These are phyloP conservation scores for Dexiosoma caninum DNA, from an alignment of 2,888 invertebrate genomes.

Conservation along the genomic window DNA sequence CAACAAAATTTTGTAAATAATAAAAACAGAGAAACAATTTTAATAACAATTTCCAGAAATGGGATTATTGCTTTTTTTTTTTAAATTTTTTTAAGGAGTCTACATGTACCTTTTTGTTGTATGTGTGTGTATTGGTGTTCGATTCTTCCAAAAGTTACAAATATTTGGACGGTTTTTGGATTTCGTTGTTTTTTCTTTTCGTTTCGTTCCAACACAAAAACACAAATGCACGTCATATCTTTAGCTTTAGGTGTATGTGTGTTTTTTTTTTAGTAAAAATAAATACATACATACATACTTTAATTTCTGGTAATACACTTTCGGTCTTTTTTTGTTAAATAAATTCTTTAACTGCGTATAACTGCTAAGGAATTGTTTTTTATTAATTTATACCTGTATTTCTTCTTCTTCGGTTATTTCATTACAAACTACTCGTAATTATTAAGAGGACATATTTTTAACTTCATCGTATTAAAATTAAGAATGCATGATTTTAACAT, in stretches of 20 bases:
- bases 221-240: conserved; percentile 41
- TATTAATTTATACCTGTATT: too few relatives aligned
- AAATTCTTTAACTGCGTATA: too few relatives aligned
- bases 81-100: background rate
- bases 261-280: background rate
- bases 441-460: too few relatives aligned
- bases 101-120: background rate
- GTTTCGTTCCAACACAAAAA: background rate
- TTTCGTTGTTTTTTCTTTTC: conserved; percentile 8
- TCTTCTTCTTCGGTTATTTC: too few relatives aligned
- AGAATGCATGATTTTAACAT: too few relatives aligned
- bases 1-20: conserved; percentile 30
- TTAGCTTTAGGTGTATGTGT: conserved; percentile 48
- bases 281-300: background rate
- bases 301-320: too few relatives aligned
- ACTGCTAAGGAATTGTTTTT: too few relatives aligned
- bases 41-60: background rate
- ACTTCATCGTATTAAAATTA: too few relatives aligned
- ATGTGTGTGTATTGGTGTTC: conserved; percentile 9
- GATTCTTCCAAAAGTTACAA: background rate
- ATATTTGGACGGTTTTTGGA: conserved; percentile 40
- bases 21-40: background rate
- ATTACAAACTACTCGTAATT: too few relatives aligned
- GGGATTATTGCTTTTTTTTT: background rate
- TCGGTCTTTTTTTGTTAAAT: too few relatives aligned